Evolutionary conservation across 2,113 vertebrate species (phyloP).

Genomic region (Gymnorhina tibicen): DNA sequence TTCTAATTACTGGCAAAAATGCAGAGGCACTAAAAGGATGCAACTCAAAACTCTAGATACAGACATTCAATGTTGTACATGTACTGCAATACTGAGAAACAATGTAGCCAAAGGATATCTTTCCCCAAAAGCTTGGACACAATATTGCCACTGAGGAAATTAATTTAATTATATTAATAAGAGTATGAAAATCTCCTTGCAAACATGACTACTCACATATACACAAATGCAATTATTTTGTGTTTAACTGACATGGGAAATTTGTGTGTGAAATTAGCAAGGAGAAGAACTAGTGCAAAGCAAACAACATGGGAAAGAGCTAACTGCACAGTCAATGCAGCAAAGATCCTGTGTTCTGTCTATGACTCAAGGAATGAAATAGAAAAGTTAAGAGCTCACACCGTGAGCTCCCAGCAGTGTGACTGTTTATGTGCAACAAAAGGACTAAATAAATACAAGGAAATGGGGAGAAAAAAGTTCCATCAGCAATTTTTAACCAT

Average conservation of each 20-base stretch:
- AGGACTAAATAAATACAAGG: slow-evolving; percentile 21
- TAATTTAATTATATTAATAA: neutral
- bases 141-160: neutral
- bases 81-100: neutral
- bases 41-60: neutral
- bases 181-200: neutral
- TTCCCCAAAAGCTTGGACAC: neutral
- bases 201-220: neutral
- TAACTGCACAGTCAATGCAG: neutral
- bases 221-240: neutral
- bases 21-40: neutral
- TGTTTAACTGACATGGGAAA: neutral
- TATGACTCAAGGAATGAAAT: slow-evolving; percentile 24
- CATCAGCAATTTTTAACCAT: slow-evolving; percentile 24
- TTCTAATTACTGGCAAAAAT: neutral
- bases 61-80: neutral
- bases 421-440: slow-evolving; percentile 44
- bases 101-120: neutral
- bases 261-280: neutral
- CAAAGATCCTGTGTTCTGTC: slow-evolving; percentile 26
- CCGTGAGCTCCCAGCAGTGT: neutral
- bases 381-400: slow-evolving; percentile 59
- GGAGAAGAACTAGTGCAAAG: neutral
- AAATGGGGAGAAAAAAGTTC: slow-evolving; percentile 6
- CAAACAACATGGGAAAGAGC: neutral